phyloP scores from a whole-genome alignment of 2,888 invertebrate species.

The Eupeodes latifasciatus region DNA sequence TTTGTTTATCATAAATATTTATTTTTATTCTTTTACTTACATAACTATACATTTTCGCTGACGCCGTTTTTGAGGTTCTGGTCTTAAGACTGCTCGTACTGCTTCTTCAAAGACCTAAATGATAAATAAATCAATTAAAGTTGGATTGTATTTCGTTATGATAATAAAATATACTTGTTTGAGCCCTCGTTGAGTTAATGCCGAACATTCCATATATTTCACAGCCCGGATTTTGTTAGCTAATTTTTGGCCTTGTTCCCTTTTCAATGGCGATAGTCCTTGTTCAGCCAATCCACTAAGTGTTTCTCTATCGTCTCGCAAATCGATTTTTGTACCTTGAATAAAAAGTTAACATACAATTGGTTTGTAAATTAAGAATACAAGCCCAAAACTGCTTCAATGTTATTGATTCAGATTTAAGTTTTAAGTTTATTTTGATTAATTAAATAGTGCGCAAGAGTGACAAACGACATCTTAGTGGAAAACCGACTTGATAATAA shows the following conservation, averaged over 20 bases:
- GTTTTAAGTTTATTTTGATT: too few species aligned
- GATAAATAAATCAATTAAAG: neutral
- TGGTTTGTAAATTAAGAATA: too few species aligned
- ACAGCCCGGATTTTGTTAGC: constrained; percentile 99
- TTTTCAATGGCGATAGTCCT: constrained; percentile 97
- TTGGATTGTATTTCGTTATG: neutral
- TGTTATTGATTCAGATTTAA: too few species aligned
- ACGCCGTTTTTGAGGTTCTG: constrained; percentile 97
- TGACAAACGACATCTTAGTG: too few species aligned
- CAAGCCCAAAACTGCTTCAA: too few species aligned
- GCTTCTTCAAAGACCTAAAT: constrained; percentile 98
- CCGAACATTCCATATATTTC: constrained; percentile 99
- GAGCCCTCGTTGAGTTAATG: constrained; percentile 98
- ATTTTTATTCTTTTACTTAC: constrained; percentile 84
- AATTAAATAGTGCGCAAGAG: too few species aligned
- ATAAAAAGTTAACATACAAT: neutral
- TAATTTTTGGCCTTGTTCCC: constrained; percentile 99
- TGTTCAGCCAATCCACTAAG: constrained; percentile 95
- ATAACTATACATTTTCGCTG: constrained; percentile 95
- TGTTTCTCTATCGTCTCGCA: constrained; percentile 98
- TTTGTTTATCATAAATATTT: constrained; percentile 58
- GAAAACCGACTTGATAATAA: too few species aligned
- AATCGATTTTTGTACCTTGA: constrained; percentile 98
- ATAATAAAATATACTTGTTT: constrained; percentile 88
- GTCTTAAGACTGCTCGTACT: constrained; percentile 97